phyloP scores from a whole-genome alignment of 2,888 invertebrate species.

The Cataglyphis cursor region DNA sequence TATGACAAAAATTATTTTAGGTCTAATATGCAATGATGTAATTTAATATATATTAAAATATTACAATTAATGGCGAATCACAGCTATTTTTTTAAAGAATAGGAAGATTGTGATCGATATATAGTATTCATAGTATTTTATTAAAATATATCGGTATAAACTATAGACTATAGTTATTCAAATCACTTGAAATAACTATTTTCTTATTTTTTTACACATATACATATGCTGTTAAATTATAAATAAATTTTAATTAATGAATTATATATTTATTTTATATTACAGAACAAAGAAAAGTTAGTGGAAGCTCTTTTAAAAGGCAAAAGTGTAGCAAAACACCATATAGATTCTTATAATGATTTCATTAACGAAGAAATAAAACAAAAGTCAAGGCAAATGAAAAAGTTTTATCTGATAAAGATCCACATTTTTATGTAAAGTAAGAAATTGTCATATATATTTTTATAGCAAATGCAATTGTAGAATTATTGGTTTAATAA shows the following conservation, averaged over 20 bases:
- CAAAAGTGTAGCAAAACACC: conserved; percentile 98
- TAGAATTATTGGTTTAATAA: neutral
- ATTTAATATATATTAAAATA: too few species aligned
- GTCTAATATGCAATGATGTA: too few species aligned
- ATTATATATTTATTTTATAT: conserved; percentile 22
- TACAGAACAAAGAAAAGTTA: conserved; percentile 97
- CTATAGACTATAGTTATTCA: too few species aligned
- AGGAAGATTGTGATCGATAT: too few species aligned
- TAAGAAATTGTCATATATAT: conserved; percentile 84
- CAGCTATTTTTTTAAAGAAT: too few species aligned
- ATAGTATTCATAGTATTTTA: too few species aligned
- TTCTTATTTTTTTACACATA: neutral
- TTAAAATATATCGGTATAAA: too few species aligned
- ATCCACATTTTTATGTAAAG: conserved; percentile 98
- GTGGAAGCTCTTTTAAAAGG: conserved; percentile 98
- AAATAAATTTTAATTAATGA: neutral
- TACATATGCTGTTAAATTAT: neutral
- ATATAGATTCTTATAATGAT: conserved; percentile 99
- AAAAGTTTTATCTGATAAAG: conserved; percentile 96
- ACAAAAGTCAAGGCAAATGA: conserved; percentile 98
- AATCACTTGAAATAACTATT: neutral
- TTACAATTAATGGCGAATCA: too few species aligned
- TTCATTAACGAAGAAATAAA: conserved; percentile 98
- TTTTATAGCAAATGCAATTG: conserved; percentile 5
- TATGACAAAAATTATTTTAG: too few species aligned